Conservation (phyloP, 2,888 invertebrate genomes). For the Hypercompe scribonia region DNA sequence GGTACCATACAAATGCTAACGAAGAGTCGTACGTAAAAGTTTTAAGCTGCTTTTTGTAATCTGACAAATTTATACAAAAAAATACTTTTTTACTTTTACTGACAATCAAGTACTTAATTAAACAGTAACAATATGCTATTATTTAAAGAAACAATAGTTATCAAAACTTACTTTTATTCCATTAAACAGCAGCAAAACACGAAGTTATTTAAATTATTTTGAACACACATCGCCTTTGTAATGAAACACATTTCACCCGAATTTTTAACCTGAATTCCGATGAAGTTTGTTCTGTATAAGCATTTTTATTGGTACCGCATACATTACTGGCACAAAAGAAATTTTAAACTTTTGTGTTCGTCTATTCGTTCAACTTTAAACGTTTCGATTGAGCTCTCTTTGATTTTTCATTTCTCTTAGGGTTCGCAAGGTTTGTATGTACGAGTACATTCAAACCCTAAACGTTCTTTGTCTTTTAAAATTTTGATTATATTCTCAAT, state of each 20-base stretch:
- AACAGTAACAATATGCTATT: neutral
- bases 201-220: constrained; percentile 17
- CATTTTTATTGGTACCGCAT: constrained; percentile 47
- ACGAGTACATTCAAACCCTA: neutral
- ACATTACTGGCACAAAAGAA: constrained; percentile 49
- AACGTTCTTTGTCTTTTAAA: neutral
- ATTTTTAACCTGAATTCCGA: constrained; percentile 20
- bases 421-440: neutral
- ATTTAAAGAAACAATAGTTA: constrained; percentile 4
- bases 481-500: neutral
- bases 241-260: constrained; percentile 16
- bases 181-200: constrained; percentile 20
- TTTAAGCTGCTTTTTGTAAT: no score
- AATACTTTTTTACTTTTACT: neutral
- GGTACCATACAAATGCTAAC: no score
- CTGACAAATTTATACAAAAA: no score
- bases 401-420: constrained; percentile 19
- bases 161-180: neutral
- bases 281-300: constrained; percentile 33
- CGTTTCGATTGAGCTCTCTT: constrained; percentile 23
- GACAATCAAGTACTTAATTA: neutral
- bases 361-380: constrained; percentile 27
- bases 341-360: constrained; percentile 40
- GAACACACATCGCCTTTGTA: constrained; percentile 20
- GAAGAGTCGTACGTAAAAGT: no score